Conservation (phyloP, 92 coral and sea anemone genomes). For the Nematostella vectensis region DNA sequence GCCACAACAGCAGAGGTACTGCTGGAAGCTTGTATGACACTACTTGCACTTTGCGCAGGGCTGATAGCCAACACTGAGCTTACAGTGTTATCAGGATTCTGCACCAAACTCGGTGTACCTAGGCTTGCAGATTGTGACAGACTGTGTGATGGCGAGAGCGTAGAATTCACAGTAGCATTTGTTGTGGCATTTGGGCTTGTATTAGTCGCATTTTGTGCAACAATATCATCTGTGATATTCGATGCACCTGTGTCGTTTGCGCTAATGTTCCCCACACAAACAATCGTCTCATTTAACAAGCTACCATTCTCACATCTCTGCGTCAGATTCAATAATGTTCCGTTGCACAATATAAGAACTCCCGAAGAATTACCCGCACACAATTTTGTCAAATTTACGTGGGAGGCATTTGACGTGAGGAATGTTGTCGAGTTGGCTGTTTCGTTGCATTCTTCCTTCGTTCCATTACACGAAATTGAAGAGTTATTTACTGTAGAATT, state of each 20-base stretch:
- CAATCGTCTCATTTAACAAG: conserved; percentile 38
- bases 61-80: too few species aligned
- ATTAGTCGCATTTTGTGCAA: background rate
- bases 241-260: conserved; percentile 21
- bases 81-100: too few species aligned
- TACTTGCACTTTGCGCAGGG: too few species aligned
- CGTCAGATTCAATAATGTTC: conserved; percentile 57
- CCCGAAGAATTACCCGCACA: conserved; percentile 35
- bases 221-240: background rate
- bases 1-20: background rate
- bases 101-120: background rate
- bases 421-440: conserved; percentile 30
- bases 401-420: conserved; percentile 17
- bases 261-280: conserved; percentile 10
- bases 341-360: conserved; percentile 28
- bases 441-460: conserved; percentile 19
- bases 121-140: background rate
- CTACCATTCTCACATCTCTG: conserved; percentile 39
- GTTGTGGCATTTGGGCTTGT: conserved; percentile 10
- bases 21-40: conserved; percentile 16
- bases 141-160: background rate
- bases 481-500: conserved; percentile 36
- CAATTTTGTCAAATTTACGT: conserved; percentile 49
- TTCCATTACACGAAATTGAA: conserved; percentile 40
- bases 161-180: conserved; percentile 17